Base-by-base conservation (phyloP, 1,140 invertebrate genomes). In the Apis cerana region DNA sequence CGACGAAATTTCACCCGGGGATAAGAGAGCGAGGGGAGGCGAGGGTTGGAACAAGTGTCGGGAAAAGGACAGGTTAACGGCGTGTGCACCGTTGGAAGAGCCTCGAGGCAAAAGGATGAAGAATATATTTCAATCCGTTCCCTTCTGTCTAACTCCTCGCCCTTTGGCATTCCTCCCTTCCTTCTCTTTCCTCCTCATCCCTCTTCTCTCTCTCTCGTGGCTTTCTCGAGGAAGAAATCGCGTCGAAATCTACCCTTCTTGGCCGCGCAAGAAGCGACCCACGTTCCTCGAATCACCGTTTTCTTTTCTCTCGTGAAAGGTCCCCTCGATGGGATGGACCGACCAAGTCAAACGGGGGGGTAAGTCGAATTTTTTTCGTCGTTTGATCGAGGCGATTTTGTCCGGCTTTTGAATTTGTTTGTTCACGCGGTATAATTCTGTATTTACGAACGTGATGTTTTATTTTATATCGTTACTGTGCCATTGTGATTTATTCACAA, bases 81-180 rank as follows among this genome's bases (percentile, higher is more conserved):
- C 52, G 71, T 59, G 71, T 43, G 27, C 19, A 59, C 27, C 27
- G 27, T 72, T 58, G 27, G 70, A 69, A 48, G 43, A 15, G 67
- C 67, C 52, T 21, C 11, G 10, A 17, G 54, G 54, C 70, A n/a
- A 33, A 27, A 27, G 27, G 27, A 58, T 15, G 54, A 59, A 58
- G 70, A 72, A 72, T 72, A 59, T 72, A 58, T 72, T 59, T 72
- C 70, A 72, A 72, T 59, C 70, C 70, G 23, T 71, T 33, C 27
- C 54, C 27, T 72, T 56, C 54, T 58, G 19, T 58, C 70, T 33
- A 54, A 56, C 69, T 43, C 23, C 23, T 71, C 50, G 1, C n/a
- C 50, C 52, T 12, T 56, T 5, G 13, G 33, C n/a, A 61, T 56
- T 70, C 17, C 68, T 70, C 23, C 21, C 15, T 72, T 21, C 9